These are phyloP conservation scores for Geophilus truncorum DNA, from an alignment of 2,888 invertebrate species.

Conservation along the genomic window DNA sequence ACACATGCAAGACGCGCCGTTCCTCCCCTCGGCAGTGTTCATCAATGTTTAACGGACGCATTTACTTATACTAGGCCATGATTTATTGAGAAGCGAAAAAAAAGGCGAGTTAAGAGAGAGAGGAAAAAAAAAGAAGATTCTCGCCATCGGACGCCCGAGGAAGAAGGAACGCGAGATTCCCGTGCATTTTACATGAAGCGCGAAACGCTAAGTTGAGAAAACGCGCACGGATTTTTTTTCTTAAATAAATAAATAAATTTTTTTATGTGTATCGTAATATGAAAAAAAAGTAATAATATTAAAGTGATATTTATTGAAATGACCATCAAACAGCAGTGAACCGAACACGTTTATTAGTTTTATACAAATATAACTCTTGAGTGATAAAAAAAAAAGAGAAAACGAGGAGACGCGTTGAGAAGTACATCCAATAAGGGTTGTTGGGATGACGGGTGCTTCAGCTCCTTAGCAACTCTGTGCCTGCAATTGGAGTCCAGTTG, in stretches of 20 bases:
- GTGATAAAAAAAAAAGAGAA: background rate
- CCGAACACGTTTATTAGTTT: background rate
- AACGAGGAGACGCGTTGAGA: background rate
- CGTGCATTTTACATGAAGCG: constrained; percentile 27
- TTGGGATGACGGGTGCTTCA: background rate
- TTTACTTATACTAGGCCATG: constrained; percentile 12
- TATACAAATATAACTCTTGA: background rate
- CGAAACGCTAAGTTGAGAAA: constrained; percentile 20
- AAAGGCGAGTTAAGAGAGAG: background rate
- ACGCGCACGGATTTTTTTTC: background rate
- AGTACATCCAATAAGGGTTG: constrained; percentile 4
- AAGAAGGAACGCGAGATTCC: constrained; percentile 10
- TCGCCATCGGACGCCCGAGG: constrained; percentile 1
- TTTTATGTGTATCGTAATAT: no score
- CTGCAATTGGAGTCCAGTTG: constrained; percentile 27
- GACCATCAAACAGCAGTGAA: background rate
- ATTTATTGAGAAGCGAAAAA: constrained; percentile 5
- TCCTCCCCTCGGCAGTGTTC: constrained; percentile 11
- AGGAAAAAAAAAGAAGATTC: constrained; percentile 1
- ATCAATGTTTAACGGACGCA: constrained; percentile 27
- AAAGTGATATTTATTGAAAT: constrained; percentile 22
- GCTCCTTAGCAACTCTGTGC: constrained; percentile 18
- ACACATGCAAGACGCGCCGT: background rate
- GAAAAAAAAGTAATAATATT: background rate
- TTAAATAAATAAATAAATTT: no score